Evolutionary conservation across 2,888 invertebrate species (phyloP).

Genomic region (Pediacus dermestoides): DNA sequence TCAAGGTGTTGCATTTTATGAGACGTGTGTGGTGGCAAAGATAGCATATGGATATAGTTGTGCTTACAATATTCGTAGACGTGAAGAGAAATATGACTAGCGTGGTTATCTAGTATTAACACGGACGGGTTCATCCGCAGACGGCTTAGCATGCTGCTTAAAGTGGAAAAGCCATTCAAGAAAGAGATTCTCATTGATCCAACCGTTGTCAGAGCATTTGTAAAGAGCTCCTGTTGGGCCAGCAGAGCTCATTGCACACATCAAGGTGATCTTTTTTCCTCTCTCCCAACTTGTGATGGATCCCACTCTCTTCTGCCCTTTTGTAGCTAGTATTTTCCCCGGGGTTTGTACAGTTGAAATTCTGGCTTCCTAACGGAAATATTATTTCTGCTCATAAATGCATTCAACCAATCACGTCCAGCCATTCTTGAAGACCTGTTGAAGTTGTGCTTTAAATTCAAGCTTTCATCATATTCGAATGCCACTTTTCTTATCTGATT

Average conservation of each 20-base stretch:
- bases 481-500: slow-evolving; percentile 18
- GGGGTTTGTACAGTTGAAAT: slow-evolving; percentile 44
- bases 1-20: slow-evolving; percentile 26
- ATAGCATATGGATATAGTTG: slow-evolving; percentile 24
- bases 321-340: slow-evolving; percentile 42
- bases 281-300: slow-evolving; percentile 45
- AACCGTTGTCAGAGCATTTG: slow-evolving; percentile 27
- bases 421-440: slow-evolving; percentile 16
- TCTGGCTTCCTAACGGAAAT: slow-evolving; percentile 19
- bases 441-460: slow-evolving; percentile 15
- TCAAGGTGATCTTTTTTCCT: slow-evolving; percentile 45
- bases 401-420: slow-evolving; percentile 17
- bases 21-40: slow-evolving; percentile 27
- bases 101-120: slow-evolving; percentile 37
- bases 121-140: slow-evolving; percentile 29
- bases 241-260: slow-evolving; percentile 47
- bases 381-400: slow-evolving; percentile 9
- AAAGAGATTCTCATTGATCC: slow-evolving; percentile 33
- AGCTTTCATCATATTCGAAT: slow-evolving; percentile 12
- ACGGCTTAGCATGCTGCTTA: slow-evolving; percentile 24
- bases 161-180: slow-evolving; percentile 29
- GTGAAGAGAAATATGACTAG: slow-evolving; percentile 32
- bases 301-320: slow-evolving; percentile 46
- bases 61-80: slow-evolving; percentile 29
- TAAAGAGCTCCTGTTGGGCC: slow-evolving; percentile 43